phyloP scores from a whole-genome alignment of 2,888 invertebrate species.

The Pseudococcus jackbeardsleyi region DNA sequence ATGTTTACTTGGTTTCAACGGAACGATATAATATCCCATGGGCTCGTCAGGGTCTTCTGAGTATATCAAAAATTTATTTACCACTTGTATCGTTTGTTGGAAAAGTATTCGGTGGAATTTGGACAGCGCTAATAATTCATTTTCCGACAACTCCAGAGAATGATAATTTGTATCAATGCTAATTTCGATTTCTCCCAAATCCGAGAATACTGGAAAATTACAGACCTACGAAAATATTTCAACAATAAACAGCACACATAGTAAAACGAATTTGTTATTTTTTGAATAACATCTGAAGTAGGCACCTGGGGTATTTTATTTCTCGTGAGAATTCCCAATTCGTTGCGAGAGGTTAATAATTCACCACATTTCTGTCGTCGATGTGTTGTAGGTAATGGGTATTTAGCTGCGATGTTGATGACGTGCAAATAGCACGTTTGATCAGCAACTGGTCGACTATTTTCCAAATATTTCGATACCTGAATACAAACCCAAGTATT shows the following conservation, averaged over 20 bases:
- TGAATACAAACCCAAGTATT: constrained; percentile 68
- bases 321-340: constrained; percentile 78
- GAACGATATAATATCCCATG: constrained; percentile 70
- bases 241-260: too few species aligned
- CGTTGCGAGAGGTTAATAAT: constrained; percentile 72
- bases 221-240: constrained; percentile 70
- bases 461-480: constrained; percentile 73
- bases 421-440: constrained; percentile 74
- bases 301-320: constrained; percentile 72
- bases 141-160: too few species aligned
- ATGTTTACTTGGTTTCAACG: constrained; percentile 68
- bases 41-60: constrained; percentile 1
- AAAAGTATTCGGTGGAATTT: constrained; percentile 66
- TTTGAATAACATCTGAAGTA: too few species aligned
- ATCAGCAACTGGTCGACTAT: constrained; percentile 70
- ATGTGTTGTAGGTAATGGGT: constrained; percentile 71
- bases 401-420: constrained; percentile 74
- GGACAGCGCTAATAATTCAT: constrained; percentile 29
- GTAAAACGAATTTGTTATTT: too few species aligned
- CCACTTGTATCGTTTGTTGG: constrained; percentile 69
- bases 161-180: constrained; percentile 67
- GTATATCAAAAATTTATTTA: constrained; percentile 70
- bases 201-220: constrained; percentile 81
- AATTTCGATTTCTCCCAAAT: constrained; percentile 75
- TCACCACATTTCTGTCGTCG: constrained; percentile 73